phyloP scores from a whole-genome alignment of 1,140 invertebrate species.

The Hermatobates lingyangjiaoensis region DNA sequence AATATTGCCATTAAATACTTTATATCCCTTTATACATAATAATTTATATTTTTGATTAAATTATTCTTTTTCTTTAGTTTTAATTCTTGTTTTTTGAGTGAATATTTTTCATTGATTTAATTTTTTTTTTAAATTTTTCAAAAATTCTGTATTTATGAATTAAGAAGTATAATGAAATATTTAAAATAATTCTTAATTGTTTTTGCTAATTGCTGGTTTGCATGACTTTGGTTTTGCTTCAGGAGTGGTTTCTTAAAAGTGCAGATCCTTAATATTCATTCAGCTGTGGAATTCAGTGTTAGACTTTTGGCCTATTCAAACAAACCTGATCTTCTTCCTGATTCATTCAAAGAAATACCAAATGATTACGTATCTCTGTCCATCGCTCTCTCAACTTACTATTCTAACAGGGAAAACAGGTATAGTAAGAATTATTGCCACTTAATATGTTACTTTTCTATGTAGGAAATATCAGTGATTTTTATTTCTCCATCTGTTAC shows the following conservation, averaged over 20 bases:
- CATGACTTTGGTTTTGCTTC: not conserved
- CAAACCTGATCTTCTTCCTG: not conserved
- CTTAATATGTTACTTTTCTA: too few relatives aligned
- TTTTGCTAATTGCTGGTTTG: not conserved
- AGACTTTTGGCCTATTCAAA: constrained; percentile 6
- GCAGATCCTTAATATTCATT: constrained; percentile 8
- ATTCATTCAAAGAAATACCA: not conserved
- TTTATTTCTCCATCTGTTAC: too few relatives aligned
- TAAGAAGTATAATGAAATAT: not conserved
- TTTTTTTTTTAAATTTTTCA: not conserved
- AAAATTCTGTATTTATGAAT: not conserved
- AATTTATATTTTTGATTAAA: too few relatives aligned
- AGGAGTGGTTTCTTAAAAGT: constrained; percentile 9
- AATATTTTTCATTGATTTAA: not conserved
- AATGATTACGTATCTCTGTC: not conserved
- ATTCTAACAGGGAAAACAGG: constrained; percentile 3
- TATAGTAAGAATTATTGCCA: not conserved
- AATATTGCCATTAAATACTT: too few relatives aligned
- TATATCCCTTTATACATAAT: too few relatives aligned
- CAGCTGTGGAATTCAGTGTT: constrained; percentile 6
- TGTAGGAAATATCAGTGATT: too few relatives aligned
- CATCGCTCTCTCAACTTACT: not conserved
- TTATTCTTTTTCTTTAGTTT: too few relatives aligned
- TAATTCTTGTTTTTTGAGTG: too few relatives aligned
- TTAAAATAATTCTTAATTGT: not conserved